A percentile compares a stretch with the other conserved stretches of the same genome.
These are phyloP conservation scores for Eustalomyia histrio DNA, from an alignment of 2,888 invertebrate genomes.

Conservation along the genomic window DNA sequence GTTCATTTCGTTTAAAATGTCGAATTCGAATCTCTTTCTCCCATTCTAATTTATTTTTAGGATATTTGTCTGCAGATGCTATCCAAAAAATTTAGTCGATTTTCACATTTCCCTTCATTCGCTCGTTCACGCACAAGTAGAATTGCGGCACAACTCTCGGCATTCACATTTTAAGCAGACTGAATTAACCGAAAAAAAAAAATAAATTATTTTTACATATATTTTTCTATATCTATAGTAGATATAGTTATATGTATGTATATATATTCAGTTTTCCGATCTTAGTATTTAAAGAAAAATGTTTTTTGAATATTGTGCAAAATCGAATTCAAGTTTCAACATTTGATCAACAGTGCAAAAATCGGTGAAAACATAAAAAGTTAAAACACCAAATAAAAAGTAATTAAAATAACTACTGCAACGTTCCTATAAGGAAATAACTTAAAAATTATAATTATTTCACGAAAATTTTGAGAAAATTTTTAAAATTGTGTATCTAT, in stretches of 20 bases:
- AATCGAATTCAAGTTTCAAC: neutral
- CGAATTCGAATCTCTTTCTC: constrained; percentile 72
- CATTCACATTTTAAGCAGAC: constrained; percentile 50
- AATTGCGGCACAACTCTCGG: constrained; percentile 58
- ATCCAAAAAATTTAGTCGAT: constrained; percentile 68
- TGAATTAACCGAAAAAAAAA: constrained; percentile 34
- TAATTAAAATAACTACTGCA: constrained; percentile 1
- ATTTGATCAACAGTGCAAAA: neutral
- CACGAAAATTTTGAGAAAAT: constrained; percentile 47
- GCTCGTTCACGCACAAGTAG: constrained; percentile 70
- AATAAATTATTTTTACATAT: constrained; percentile 26
- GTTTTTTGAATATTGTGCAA: constrained; percentile 4
- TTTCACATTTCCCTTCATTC: constrained; percentile 69
- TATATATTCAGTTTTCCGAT: constrained; percentile 8
- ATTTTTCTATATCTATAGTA: constrained; percentile 10
- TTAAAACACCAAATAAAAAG: neutral
- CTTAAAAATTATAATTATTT: constrained; percentile 27
- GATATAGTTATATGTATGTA: neutral
- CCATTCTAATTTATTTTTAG: constrained; percentile 73
- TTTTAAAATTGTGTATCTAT: constrained; percentile 59
- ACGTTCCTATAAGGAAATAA: neutral
- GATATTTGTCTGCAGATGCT: constrained; percentile 67
- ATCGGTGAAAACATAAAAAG: neutral
- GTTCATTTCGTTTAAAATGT: constrained; percentile 60
- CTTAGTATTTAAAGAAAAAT: constrained; percentile 11